Conservation (phyloP, 2,888 invertebrate genomes). For the Caenorhabditis sp. region DNA sequence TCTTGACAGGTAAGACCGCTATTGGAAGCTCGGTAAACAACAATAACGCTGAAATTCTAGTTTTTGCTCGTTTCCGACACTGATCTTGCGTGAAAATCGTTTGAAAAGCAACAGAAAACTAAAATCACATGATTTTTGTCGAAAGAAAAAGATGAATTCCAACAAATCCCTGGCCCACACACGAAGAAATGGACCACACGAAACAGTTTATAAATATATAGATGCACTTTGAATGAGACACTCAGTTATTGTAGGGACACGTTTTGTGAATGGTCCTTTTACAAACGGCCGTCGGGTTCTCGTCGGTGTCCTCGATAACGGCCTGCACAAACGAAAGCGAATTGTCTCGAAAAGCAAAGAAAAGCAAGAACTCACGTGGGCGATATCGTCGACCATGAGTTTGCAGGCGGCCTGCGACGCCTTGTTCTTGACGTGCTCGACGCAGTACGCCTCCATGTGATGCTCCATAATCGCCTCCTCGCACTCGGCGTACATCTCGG, state of each 20-base stretch:
- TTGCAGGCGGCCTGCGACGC: slow-evolving; percentile 46
- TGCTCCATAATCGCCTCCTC: slow-evolving; percentile 59
- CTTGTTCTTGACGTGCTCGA: slow-evolving; percentile 49
- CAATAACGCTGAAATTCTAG: too few relatives aligned
- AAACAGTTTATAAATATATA: too few relatives aligned
- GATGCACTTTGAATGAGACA: background rate
- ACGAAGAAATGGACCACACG: too few relatives aligned
- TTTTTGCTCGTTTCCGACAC: too few relatives aligned
- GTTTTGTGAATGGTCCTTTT: slow-evolving; percentile 52
- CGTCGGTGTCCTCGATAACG: slow-evolving; percentile 60
- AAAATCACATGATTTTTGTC: too few relatives aligned
- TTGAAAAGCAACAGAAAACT: too few relatives aligned
- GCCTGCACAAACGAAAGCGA: slow-evolving; percentile 28
- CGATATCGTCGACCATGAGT: slow-evolving; percentile 57
- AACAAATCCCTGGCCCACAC: too few relatives aligned
- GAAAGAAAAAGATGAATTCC: too few relatives aligned
- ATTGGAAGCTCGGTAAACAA: too few relatives aligned
- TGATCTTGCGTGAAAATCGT: too few relatives aligned
- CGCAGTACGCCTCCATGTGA: slow-evolving; percentile 58
- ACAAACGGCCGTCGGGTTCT: slow-evolving; percentile 56
- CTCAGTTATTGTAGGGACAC: slow-evolving; percentile 52
- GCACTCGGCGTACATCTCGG: slow-evolving; percentile 63
- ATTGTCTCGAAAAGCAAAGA: background rate
- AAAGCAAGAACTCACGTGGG: slow-evolving; percentile 41
- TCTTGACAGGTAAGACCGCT: too few relatives aligned